Percentiles rank a stretch among this genome's conserved stretches.
Conservation (phyloP, 2,113 vertebrate genomes). For the Narcine bancroftii region DNA sequence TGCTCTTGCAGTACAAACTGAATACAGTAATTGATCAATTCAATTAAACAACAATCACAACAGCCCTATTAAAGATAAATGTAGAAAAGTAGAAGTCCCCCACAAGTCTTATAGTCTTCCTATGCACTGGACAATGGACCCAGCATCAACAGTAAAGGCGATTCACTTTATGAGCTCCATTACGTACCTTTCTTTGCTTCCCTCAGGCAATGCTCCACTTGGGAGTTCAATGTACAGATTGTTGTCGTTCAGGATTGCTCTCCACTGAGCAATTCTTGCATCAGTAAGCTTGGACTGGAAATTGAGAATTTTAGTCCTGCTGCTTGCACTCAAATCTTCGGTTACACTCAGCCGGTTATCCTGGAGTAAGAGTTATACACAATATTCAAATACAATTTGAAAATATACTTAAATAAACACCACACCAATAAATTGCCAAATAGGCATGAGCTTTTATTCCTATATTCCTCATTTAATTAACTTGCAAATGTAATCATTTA, state of each 20-base stretch:
- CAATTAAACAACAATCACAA: neutral
- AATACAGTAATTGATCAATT: neutral
- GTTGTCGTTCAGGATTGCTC: constrained; percentile 74
- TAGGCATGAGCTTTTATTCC: neutral
- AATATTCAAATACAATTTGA: neutral
- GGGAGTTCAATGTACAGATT: constrained; percentile 88
- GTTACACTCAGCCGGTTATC: constrained; percentile 93
- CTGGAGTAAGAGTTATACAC: constrained; percentile 42
- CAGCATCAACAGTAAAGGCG: neutral
- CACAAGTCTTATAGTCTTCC: neutral
- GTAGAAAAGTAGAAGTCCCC: neutral
- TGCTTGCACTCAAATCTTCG: constrained; percentile 74
- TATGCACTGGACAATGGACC: neutral
- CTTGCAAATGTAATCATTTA: too few species aligned
- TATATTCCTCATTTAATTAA: neutral
- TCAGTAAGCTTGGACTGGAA: constrained; percentile 79
- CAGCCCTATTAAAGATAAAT: neutral
- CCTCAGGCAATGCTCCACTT: constrained; percentile 81
- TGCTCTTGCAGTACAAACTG: neutral
- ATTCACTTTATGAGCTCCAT: neutral
- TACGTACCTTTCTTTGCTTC: constrained; percentile 89
- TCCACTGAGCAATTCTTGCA: constrained; percentile 76
- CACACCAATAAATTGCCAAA: neutral
- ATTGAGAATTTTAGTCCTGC: constrained; percentile 77
- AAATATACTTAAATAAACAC: neutral